phyloP scores from a whole-genome alignment of 1,140 invertebrate genomes.

The Phenacoccus solenopsis region DNA sequence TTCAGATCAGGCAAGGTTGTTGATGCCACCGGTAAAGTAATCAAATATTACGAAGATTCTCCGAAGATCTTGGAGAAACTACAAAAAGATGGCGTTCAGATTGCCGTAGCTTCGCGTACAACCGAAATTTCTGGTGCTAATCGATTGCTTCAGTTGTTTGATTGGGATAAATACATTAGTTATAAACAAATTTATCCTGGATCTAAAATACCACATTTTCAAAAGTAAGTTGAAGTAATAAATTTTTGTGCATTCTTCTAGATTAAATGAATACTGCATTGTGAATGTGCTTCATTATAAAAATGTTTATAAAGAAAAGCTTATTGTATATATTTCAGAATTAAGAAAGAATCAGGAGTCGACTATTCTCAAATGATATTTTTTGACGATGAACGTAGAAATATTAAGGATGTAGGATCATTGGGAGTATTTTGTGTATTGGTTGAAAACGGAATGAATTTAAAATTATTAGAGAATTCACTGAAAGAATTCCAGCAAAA shows the following conservation, averaged over 20 bases:
- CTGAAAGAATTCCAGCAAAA: constrained; percentile 33
- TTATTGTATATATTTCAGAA: constrained; percentile 33
- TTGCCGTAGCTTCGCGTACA: constrained; percentile 55
- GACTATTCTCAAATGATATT: constrained; percentile 55
- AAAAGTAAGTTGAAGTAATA: constrained; percentile 38
- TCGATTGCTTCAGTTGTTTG: constrained; percentile 49
- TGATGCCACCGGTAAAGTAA: constrained; percentile 37
- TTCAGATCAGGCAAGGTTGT: constrained; percentile 36
- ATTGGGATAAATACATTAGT: constrained; percentile 55
- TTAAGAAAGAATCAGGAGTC: constrained; percentile 41
- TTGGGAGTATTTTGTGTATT: constrained; percentile 44
- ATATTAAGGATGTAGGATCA: constrained; percentile 43
- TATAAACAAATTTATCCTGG: constrained; percentile 66
- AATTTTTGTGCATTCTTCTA: too few species aligned
- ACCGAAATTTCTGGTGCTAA: constrained; percentile 48
- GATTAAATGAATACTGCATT: too few species aligned
- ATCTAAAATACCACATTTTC: constrained; percentile 53
- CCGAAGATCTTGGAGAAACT: constrained; percentile 46
- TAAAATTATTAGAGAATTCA: constrained; percentile 37
- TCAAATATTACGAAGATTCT: constrained; percentile 47
- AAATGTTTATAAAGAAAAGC: neutral
- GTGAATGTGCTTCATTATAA: too few species aligned
- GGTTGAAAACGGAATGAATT: constrained; percentile 40
- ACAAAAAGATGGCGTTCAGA: constrained; percentile 39
- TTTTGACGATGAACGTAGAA: constrained; percentile 52